phyloP scores from a whole-genome alignment of 2,113 vertebrate species.

The Trichechus manatus region DNA sequence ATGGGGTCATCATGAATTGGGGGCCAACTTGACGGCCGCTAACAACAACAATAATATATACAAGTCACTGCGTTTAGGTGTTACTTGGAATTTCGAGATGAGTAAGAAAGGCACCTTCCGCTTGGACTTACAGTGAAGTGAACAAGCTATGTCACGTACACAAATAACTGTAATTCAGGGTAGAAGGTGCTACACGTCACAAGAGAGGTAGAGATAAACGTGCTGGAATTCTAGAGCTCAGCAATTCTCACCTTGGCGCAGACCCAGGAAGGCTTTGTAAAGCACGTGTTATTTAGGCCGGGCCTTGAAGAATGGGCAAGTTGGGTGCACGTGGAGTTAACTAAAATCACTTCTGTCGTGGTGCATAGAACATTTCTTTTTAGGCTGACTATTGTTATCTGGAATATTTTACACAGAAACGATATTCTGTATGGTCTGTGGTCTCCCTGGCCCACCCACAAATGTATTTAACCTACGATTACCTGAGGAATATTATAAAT shows the following conservation, averaged over 20 bases:
- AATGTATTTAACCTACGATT: not conserved
- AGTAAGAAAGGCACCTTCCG: not conserved
- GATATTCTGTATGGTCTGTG: not conserved
- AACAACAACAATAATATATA: not conserved
- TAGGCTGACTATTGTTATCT: not conserved
- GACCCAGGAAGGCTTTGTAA: not conserved
- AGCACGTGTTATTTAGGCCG: not conserved
- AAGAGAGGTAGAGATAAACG: not conserved
- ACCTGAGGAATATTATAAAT: not conserved
- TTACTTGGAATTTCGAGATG: conserved; percentile 6
- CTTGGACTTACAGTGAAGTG: not conserved
- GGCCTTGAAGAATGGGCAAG: not conserved
- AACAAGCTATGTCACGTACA: not conserved
- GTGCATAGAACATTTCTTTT: not conserved
- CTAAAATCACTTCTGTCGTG: not conserved
- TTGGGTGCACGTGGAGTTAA: not conserved
- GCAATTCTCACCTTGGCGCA: not conserved
- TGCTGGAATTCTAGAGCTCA: not conserved
- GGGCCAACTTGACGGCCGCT: too few relatives aligned
- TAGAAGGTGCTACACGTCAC: not conserved
- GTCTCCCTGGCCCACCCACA: not conserved
- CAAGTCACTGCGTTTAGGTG: not conserved
- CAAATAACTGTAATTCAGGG: not conserved
- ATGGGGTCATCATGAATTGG: too few relatives aligned
- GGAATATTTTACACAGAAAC: not conserved